A percentile compares a stretch with the other conserved stretches of the same genome.
phyloP scores from a whole-genome alignment of 2,113 vertebrate species.

The Rhinoptilus africanus region DNA sequence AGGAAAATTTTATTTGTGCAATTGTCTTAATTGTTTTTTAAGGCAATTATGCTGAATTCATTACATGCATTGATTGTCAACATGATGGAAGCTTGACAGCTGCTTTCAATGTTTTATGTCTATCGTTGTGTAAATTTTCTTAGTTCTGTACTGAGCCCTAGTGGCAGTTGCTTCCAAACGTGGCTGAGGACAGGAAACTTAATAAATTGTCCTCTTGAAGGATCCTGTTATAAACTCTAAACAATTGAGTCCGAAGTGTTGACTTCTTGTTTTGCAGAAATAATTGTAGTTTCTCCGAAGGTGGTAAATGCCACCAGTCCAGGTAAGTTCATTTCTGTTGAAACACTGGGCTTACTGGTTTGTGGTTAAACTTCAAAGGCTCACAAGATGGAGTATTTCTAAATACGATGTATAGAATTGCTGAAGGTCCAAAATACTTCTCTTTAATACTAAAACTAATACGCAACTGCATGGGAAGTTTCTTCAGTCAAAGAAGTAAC shows the following conservation, averaged over 20 bases:
- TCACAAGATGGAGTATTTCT: neutral
- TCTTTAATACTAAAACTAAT: neutral
- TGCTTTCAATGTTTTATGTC: neutral
- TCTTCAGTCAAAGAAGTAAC: neutral
- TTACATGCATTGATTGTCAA: neutral
- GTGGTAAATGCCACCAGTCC: slow-evolving; percentile 59
- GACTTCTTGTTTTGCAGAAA: slow-evolving; percentile 65
- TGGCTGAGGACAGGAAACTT: neutral
- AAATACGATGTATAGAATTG: neutral
- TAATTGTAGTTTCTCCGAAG: slow-evolving; percentile 73
- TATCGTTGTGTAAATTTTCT: neutral
- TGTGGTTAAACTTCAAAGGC: neutral
- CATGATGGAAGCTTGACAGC: neutral
- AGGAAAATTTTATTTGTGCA: neutral
- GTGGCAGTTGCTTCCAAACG: neutral
- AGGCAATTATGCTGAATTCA: neutral
- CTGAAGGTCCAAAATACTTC: neutral
- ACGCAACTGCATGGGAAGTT: neutral
- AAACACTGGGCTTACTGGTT: neutral
- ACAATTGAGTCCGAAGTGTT: slow-evolving; percentile 3
- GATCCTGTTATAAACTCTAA: neutral
- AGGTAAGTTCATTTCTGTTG: slow-evolving; percentile 29
- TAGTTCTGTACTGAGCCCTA: neutral
- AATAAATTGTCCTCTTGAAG: neutral
- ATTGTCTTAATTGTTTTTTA: neutral